These are phyloP conservation scores for Blastobasis lacticolella DNA, from an alignment of 2,888 invertebrate species.

Conservation along the genomic window DNA sequence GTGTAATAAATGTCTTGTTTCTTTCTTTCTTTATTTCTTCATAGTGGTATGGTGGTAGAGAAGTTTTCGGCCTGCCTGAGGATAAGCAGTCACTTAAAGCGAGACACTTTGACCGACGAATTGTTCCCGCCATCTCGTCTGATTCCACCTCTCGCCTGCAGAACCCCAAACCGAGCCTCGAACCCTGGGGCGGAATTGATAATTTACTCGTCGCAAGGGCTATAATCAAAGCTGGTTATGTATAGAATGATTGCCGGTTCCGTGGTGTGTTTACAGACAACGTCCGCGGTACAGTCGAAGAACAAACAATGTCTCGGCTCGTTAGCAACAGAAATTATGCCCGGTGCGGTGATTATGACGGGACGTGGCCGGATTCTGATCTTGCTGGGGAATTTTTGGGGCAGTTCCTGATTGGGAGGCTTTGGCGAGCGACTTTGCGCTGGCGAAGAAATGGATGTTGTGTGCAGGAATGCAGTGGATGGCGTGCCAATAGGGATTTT, in stretches of 20 bases:
- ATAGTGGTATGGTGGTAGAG: too few species aligned
- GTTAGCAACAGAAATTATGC: constrained; percentile 64
- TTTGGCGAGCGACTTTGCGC: too few species aligned
- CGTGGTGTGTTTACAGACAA: constrained; percentile 50
- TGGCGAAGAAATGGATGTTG: too few species aligned
- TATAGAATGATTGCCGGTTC: constrained; percentile 65
- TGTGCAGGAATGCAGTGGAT: too few species aligned
- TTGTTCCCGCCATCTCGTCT: too few species aligned
- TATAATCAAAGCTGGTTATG: constrained; percentile 63
- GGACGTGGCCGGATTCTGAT: constrained; percentile 31
- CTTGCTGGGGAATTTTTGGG: constrained; percentile 28
- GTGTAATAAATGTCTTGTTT: too few species aligned
- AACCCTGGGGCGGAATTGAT: constrained; percentile 70
- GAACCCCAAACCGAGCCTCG: constrained; percentile 17
- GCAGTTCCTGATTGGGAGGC: not conserved
- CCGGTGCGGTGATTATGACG: constrained; percentile 49
- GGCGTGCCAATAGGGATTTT: too few species aligned
- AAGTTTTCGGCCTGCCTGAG: too few species aligned
- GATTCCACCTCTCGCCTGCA: too few species aligned
- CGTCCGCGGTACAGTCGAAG: constrained; percentile 40
- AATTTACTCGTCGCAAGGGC: constrained; percentile 70
- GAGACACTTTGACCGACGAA: too few species aligned
- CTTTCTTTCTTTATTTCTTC: too few species aligned
- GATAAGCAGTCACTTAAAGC: too few species aligned
- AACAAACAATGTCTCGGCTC: constrained; percentile 71